These are phyloP conservation scores for Ornithorhynchus anatinus DNA, from an alignment of 2,113 vertebrate genomes.

Conservation along the genomic window DNA sequence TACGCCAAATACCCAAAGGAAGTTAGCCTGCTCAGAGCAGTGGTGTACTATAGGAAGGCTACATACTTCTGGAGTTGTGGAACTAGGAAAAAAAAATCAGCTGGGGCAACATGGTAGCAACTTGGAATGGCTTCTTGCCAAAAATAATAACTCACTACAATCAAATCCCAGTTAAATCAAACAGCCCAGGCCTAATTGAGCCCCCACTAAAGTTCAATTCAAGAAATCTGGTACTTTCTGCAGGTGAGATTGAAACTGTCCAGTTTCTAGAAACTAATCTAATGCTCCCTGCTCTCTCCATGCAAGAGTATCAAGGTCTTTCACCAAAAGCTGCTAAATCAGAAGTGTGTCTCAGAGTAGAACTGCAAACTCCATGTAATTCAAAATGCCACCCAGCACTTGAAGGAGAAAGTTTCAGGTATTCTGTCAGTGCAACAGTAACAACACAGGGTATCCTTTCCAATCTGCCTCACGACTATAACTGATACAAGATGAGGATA, in stretches of 20 bases:
- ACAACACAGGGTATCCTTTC: background rate
- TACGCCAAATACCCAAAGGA: constrained; percentile 16
- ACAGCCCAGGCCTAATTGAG: constrained; percentile 69
- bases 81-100: constrained; percentile 43
- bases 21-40: background rate
- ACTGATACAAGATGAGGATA: background rate
- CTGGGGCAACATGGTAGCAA: constrained; percentile 41
- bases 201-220: constrained; percentile 49
- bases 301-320: background rate
- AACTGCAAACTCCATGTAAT: background rate
- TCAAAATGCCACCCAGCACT: background rate
- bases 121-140: constrained; percentile 56
- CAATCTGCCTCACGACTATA: background rate
- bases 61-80: constrained; percentile 29
- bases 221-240: constrained; percentile 64
- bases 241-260: constrained; percentile 75
- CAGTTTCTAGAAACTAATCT: constrained; percentile 56
- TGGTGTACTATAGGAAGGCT: constrained; percentile 38
- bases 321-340: background rate
- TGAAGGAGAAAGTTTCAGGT: background rate
- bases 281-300: constrained; percentile 9
- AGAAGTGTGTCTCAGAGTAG: background rate
- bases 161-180: constrained; percentile 67
- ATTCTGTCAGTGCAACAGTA: background rate
- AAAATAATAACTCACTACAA: constrained; percentile 66